These are phyloP conservation scores for Spilogale gracilis DNA, from an alignment of 2,113 vertebrate genomes.

Conservation along the genomic window DNA sequence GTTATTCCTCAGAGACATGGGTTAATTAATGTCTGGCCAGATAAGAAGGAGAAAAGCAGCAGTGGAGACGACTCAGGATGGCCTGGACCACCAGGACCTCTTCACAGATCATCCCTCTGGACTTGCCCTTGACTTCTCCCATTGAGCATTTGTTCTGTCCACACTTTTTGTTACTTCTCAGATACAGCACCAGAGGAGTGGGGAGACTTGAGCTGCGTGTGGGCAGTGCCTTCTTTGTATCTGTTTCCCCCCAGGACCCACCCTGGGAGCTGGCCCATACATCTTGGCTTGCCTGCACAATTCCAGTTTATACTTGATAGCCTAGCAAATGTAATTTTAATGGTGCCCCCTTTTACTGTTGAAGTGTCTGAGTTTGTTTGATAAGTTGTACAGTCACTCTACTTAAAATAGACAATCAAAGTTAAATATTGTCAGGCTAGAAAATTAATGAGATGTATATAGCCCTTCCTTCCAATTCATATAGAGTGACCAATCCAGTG, in stretches of 20 bases:
- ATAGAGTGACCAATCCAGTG: neutral
- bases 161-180: neutral
- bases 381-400: neutral
- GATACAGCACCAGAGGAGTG: neutral
- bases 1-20: neutral
- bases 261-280: neutral
- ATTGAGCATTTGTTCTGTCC: neutral
- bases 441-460: conserved; percentile 37
- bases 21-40: neutral
- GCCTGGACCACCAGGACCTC: neutral
- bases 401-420: neutral
- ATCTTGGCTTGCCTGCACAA: neutral
- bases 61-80: neutral
- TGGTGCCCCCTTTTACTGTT: neutral
- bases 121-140: neutral
- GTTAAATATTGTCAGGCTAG: conserved; percentile 40
- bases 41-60: neutral
- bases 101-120: neutral
- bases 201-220: neutral
- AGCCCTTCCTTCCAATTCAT: neutral
- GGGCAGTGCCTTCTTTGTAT: neutral
- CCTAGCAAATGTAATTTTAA: neutral
- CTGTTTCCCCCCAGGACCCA: neutral
- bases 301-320: neutral
- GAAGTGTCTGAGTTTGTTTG: neutral